A percentile compares a stretch with the other conserved stretches of the same genome.
Evolutionary conservation across 2,888 invertebrate species (phyloP).

Genomic region (Agonopterix arenella): DNA sequence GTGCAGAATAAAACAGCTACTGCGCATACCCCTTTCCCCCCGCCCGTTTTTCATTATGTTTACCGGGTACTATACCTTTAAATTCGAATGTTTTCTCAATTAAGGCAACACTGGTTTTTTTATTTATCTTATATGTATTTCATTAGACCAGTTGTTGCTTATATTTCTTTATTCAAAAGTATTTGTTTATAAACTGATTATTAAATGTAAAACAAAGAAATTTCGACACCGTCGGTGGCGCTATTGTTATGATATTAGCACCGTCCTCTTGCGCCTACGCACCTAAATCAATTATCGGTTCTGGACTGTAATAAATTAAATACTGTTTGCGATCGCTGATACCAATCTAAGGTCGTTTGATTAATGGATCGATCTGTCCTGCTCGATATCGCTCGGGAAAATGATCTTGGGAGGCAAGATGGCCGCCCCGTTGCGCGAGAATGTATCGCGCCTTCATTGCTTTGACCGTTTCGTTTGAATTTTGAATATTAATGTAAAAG

Average conservation of each 20-base stretch:
- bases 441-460: slow-evolving; percentile 20
- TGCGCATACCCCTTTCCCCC: no score
- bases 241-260: slow-evolving; percentile 60
- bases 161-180: not conserved
- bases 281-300: slow-evolving; percentile 61
- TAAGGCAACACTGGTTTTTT: no score
- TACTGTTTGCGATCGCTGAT: slow-evolving; percentile 64
- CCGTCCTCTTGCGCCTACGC: slow-evolving; percentile 59
- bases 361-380: slow-evolving; percentile 61
- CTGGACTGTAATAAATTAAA: slow-evolving; percentile 63
- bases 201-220: slow-evolving; percentile 26
- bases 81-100: no score
- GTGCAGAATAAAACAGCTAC: no score
- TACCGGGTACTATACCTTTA: no score
- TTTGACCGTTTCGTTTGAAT: not conserved
- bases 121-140: no score
- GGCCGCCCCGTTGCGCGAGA: slow-evolving; percentile 62
- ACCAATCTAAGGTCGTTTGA: slow-evolving; percentile 61
- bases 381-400: slow-evolving; percentile 24
- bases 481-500: no score
- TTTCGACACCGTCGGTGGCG: slow-evolving; percentile 41
- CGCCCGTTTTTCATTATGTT: no score
- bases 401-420: slow-evolving; percentile 52
- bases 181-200: not conserved
- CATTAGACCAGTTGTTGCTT: not conserved